phyloP scores from a whole-genome alignment of 2,888 invertebrate genomes.

The Archips xylosteana region DNA sequence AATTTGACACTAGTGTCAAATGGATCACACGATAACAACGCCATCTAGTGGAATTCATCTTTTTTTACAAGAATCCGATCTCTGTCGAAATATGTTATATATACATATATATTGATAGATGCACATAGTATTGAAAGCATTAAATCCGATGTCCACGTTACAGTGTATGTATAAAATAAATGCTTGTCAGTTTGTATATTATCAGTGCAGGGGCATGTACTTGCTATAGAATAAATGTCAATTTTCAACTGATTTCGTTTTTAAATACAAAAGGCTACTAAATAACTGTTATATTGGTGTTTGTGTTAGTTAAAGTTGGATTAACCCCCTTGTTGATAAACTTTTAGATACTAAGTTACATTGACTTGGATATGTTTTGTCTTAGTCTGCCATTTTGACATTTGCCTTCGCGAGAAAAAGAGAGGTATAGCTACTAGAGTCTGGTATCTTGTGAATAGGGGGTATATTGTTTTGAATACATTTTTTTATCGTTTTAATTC shows the following conservation, averaged over 20 bases:
- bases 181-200: slow-evolving; percentile 36
- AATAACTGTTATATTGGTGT: neutral
- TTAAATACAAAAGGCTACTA: neutral
- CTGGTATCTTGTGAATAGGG: neutral
- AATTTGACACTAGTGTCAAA: too few relatives aligned
- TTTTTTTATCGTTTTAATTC: neutral
- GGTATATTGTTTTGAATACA: neutral
- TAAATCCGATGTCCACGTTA: slow-evolving; percentile 33
- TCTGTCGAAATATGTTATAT: slow-evolving; percentile 17
- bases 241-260: slow-evolving; percentile 8
- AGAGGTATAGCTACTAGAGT: neutral
- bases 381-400: neutral
- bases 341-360: too few relatives aligned
- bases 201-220: slow-evolving; percentile 31
- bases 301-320: neutral
- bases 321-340: neutral
- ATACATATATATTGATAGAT: slow-evolving; percentile 32
- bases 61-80: slow-evolving; percentile 5
- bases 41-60: neutral
- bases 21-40: too few relatives aligned
- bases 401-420: neutral
- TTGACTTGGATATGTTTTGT: neutral
- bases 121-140: slow-evolving; percentile 33
- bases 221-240: slow-evolving; percentile 22
- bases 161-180: slow-evolving; percentile 36